Base-by-base conservation (phyloP, 1,140 invertebrate genomes). In the Cherax destructor region DNA sequence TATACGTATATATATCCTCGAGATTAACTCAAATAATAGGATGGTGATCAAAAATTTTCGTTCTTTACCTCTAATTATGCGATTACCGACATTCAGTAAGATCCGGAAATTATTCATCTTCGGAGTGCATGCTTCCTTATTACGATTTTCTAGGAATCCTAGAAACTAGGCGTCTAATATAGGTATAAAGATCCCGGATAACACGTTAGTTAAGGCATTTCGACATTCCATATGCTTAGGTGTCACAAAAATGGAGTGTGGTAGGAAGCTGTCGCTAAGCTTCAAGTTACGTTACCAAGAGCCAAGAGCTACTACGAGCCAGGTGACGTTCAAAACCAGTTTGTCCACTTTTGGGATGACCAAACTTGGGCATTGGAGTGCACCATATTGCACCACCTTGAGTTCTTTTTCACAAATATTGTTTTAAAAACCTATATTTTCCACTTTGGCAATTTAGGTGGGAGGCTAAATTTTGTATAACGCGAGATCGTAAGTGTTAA, bases 331-430 rank as follows among this genome's bases (percentile, higher is more conserved):
- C 6, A 30, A 74, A 74, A 74, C 69, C 69, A 74, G 69, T 74
- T 41, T 74, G 30, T 74, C 69, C 69, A 74, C 69, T 74, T 30
- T 30, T 30, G 69, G 69, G 1, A 30, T 30, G 69, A 11, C 69
- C 69, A 74, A 30, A 74, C 21, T 74, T 30, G 69, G 69, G 21
- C n/a, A 74, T 24, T 0, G 30, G 69, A 74, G n/a, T 74, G 69
- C 21, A 74, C 69, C 69, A 74, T 74, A 74, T 74, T 74, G 69
- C 69, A 74, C 69, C 69, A 74, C 9, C 69, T 74, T 7, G n/a
- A 30, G 24, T 11, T 65, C 0, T 30, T 74, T 74, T 74, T 30
- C n/a, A n/a, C 24, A 41, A 74, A 30, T 74, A 24, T 30, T 30
- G 6, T 24, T 74, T 18, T 1, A 69, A 74, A 74, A 74, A 74